Conservation (phyloP, 30 jellyfish, hydroid and myxozoan genomes). For the Chrysaora quinquecirrha region DNA sequence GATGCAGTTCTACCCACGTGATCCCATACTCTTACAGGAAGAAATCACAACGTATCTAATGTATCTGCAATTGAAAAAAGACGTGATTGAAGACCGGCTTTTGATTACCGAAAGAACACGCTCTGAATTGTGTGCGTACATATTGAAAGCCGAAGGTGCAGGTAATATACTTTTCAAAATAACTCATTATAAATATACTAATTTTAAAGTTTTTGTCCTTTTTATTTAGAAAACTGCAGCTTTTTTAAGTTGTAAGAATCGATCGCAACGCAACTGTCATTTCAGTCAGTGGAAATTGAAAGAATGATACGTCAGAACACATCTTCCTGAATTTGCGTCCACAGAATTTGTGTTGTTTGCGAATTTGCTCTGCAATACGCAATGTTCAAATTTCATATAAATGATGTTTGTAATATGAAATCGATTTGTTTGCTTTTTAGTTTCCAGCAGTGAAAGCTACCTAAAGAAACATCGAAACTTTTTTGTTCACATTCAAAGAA, state of each 20-base stretch:
- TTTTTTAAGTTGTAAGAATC: too few relatives aligned
- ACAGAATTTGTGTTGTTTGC: too few relatives aligned
- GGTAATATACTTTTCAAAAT: slow-evolving; percentile 10
- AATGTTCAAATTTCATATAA: too few relatives aligned
- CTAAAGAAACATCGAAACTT: slow-evolving; percentile 79
- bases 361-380: too few relatives aligned
- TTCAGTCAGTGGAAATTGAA: too few relatives aligned
- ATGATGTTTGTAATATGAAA: too few relatives aligned
- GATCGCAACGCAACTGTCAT: too few relatives aligned
- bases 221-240: too few relatives aligned
- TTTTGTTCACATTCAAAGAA: slow-evolving; percentile 71
- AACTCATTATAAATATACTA: background rate
- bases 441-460: slow-evolving; percentile 71
- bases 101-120: slow-evolving; percentile 70
- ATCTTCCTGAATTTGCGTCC: too few relatives aligned
- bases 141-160: slow-evolving; percentile 93
- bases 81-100: slow-evolving; percentile 77
- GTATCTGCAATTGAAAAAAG: slow-evolving; percentile 84
- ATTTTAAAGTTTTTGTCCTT: too few relatives aligned
- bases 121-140: slow-evolving; percentile 81
- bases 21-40: slow-evolving; percentile 76
- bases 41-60: slow-evolving; percentile 84
- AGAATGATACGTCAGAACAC: too few relatives aligned
- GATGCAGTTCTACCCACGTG: slow-evolving; percentile 86
- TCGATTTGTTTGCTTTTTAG: slow-evolving; percentile 46